Percentiles rank a stretch among this genome's conserved stretches.
phyloP scores from a whole-genome alignment of 1,140 invertebrate species.

The Ceratina calcarata region DNA sequence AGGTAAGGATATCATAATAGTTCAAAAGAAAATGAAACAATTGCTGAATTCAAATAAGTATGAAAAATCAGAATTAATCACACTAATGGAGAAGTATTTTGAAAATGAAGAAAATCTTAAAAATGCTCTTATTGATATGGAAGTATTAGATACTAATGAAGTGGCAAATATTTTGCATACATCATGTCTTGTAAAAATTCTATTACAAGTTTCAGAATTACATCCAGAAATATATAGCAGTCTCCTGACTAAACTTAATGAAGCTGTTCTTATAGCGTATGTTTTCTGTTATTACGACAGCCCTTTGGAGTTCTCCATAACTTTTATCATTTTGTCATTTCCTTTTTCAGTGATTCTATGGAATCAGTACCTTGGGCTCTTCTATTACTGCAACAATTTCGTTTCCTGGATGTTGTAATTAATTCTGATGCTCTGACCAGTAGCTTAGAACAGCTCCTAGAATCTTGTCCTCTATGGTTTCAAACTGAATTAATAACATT shows the following conservation, averaged over 20 bases:
- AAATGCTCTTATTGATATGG: constrained; percentile 68
- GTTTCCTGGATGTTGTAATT: constrained; percentile 73
- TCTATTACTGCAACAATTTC: constrained; percentile 72
- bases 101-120: constrained; percentile 67
- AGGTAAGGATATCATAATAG: constrained; percentile 64
- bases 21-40: constrained; percentile 67
- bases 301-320: neutral
- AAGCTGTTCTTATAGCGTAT: constrained; percentile 69
- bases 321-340: constrained; percentile 16
- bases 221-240: constrained; percentile 69
- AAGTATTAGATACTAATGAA: constrained; percentile 57
- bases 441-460: constrained; percentile 72
- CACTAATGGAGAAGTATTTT: constrained; percentile 69
- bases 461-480: constrained; percentile 75
- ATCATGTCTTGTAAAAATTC: constrained; percentile 69
- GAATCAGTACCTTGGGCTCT: constrained; percentile 71
- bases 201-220: constrained; percentile 72
- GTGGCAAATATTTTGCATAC: constrained; percentile 50
- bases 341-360: constrained; percentile 64
- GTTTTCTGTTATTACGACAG: constrained; percentile 3
- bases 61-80: constrained; percentile 63
- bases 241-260: constrained; percentile 71
- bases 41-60: constrained; percentile 55
- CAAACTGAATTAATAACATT: constrained; percentile 72
- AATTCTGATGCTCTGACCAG: constrained; percentile 65